These are phyloP conservation scores for Capitulum mitella DNA, from an alignment of 2,888 invertebrate species.

Conservation along the genomic window DNA sequence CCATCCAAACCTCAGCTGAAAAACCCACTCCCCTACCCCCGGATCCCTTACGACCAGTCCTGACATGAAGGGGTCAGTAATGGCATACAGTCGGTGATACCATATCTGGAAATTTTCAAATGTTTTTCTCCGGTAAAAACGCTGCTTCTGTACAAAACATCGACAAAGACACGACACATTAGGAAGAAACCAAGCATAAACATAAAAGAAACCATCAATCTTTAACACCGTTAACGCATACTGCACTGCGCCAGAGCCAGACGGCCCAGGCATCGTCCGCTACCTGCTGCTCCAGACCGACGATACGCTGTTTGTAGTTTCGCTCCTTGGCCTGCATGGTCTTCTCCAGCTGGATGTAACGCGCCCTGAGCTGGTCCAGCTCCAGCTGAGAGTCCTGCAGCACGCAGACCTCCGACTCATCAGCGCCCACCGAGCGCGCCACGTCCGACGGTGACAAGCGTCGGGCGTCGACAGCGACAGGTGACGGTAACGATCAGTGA, in stretches of 20 bases:
- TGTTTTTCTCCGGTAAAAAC: no score
- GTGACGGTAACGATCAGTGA: not conserved
- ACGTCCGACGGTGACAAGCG: no score
- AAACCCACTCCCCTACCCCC: not conserved
- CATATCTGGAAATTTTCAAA: no score
- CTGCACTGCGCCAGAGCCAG: no score
- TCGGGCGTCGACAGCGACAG: not conserved
- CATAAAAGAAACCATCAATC: no score
- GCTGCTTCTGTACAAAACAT: no score
- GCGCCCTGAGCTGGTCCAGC: conserved; percentile 72
- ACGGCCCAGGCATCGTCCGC: no score
- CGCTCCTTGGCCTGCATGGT: conserved; percentile 81
- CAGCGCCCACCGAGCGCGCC: no score
- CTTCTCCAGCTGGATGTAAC: conserved; percentile 64
- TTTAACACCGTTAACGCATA: no score
- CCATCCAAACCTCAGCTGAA: not conserved
- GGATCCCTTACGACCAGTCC: not conserved
- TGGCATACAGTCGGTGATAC: not conserved
- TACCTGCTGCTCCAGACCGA: conserved; percentile 64
- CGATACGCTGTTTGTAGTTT: conserved; percentile 76
- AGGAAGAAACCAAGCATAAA: no score
- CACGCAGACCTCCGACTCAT: no score
- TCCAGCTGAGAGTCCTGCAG: conserved; percentile 47
- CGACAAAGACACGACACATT: no score
- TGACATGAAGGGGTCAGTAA: not conserved